Evolutionary conservation across 2,113 vertebrate species (phyloP), one percentile per base, ranked within the genome.

Genomic region (Prunella himalayana): DNA sequence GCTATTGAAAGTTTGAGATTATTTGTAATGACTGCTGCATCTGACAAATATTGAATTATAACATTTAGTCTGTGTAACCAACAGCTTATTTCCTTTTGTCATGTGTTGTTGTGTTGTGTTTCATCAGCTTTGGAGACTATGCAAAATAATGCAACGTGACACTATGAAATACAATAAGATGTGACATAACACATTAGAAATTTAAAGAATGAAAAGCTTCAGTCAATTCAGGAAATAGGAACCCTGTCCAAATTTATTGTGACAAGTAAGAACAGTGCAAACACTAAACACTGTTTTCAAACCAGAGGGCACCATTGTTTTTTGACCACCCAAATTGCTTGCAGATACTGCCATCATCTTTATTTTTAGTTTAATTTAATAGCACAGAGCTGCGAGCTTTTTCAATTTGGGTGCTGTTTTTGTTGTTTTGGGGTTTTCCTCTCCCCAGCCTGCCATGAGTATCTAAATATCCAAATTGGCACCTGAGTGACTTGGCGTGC

Each of bases 171-270:
- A 91, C 50, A 97, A 93, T 92, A 88, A 91, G 95, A 96, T 86
- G 82, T 96, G 95, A 95, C 95, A 96, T 89, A 96, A 71, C 85
- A 92, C 90, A 95, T 94, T 95, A 95, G 95, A 96, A 91, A 97
- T 88, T 95, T 94, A 88, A 68, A 80, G 85, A 92, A 96, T 79
- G 94, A 98, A 97, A 92, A 77, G 86, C 88, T 97, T 94, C 66
- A 87, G 88, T 94, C 90, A 95, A 22, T 91, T 95, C 86, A 94
- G 54, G 65, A 96, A 97, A 72, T 33, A 37, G 31, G 80, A 91
- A 86, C 72, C 76, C 44, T 68, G 23, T 63, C 73, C 90, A 90
- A 97, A 97, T 97, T 92, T 94, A 95, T 80, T 94, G 59, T 94
- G 83, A 95, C 78, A 95, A 98, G 93, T 69, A 73, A 70, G 80